phyloP scores from a whole-genome alignment of 2,113 vertebrate genomes.

The Podarcis cretensis region DNA sequence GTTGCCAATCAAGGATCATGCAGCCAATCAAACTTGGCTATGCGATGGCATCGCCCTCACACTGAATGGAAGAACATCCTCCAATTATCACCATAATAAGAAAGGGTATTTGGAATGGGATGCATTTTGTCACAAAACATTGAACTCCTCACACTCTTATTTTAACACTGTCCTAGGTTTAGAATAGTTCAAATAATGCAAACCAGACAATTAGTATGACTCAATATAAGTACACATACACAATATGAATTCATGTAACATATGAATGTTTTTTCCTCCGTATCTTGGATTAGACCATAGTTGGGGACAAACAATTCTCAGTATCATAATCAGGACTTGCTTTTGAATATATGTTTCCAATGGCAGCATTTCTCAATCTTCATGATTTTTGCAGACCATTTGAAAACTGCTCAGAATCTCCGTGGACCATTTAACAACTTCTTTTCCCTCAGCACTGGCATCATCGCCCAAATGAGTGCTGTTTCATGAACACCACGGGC shows the following conservation, averaged over 20 bases:
- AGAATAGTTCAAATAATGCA: slow-evolving; percentile 19
- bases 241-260: too few species aligned
- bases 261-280: too few species aligned
- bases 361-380: background rate
- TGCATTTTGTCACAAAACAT: background rate
- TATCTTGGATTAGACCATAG: slow-evolving; percentile 42
- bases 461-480: too few species aligned
- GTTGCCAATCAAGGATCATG: background rate
- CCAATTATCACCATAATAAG: background rate
- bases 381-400: too few species aligned
- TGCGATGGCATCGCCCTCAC: background rate
- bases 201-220: slow-evolving; percentile 53
- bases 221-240: background rate
- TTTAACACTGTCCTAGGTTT: background rate
- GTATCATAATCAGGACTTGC: slow-evolving; percentile 63
- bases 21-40: background rate
- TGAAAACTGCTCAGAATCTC: too few species aligned
- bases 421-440: too few species aligned
- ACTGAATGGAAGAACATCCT: background rate
- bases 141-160: too few species aligned
- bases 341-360: slow-evolving; percentile 63
- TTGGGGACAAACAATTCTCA: slow-evolving; percentile 62
- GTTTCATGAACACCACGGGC: too few species aligned
- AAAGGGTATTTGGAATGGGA: background rate
- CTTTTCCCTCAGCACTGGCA: too few species aligned